Evolutionary conservation across 2,113 vertebrate genomes (phyloP), one percentile per base, ranked within the genome.

Genomic region (Petrocephalus zakoni): DNA sequence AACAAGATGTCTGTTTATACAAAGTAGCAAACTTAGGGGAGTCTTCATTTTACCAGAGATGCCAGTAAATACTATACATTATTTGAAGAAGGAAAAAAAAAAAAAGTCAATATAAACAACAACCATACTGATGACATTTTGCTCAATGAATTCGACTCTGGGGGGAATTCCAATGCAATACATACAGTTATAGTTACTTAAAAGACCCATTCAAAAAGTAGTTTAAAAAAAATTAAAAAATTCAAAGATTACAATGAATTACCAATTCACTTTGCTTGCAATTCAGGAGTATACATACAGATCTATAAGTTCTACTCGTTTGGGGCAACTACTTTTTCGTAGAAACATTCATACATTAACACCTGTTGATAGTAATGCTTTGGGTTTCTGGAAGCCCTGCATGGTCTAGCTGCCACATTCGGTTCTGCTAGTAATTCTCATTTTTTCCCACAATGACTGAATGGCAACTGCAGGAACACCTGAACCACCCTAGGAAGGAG

Each of bases 321-420:
- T 68, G 61, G 61, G 61, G 37, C 5, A n/a, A 49, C 37, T 83
- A 51, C 47, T 49, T 83, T 85, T 85, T 17, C 53, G 46, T 53
- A 64, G 25, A 49, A 87, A 72, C 29, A 87, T 53, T 91, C 93
- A 93, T 93, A 94, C 93, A 90, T 56, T 9, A 83, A 83, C 46
- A 68, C 46, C 81, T 83, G 81, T 83, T 78, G 17, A 78, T 81
- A 72, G 42, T 29, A 42, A 81, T 25, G 49, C 64, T 75, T 75
- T 46, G 61, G 61, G 93, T 92, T 93, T 94, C 90, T 95, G 95
- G 95, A 96, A 96, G 95, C 95, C 94, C 95, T 95, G 95, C 93
- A 93, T 95, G 95, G 95, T 93, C 92, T 95, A 93, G 95, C 95
- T 95, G 95, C 95, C 95, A 92, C 93, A 91, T 93, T 93, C 92